Evolutionary conservation across 2,797 vertebrate species (phyloP).

Genomic region (Garrulus glandarius): DNA sequence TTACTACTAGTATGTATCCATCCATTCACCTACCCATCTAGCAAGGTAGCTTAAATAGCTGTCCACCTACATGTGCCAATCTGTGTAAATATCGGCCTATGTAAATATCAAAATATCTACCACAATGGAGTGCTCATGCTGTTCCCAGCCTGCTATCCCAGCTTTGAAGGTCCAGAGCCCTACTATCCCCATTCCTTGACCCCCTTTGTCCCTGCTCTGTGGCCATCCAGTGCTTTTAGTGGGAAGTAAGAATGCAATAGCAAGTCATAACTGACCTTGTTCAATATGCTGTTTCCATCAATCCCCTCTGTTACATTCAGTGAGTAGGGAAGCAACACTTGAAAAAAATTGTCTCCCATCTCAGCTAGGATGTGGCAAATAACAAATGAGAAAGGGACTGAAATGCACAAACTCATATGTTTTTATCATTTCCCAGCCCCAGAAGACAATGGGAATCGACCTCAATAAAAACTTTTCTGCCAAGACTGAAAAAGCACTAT

Average conservation of each 20-base stretch:
- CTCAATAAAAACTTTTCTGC: background rate
- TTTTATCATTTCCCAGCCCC: background rate
- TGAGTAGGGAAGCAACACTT: background rate
- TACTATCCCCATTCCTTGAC: background rate
- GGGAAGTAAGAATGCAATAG: background rate
- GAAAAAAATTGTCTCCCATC: background rate
- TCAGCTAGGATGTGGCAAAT: background rate
- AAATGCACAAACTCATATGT: background rate
- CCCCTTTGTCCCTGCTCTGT: fast-evolving
- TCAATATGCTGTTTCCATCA: background rate
- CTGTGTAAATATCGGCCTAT: background rate
- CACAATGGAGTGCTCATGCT: background rate
- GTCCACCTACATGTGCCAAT: fast-evolving
- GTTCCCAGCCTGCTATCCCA: background rate
- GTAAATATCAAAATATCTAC: background rate
- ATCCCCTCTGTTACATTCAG: background rate
- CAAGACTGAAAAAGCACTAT: background rate
- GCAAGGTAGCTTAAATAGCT: background rate
- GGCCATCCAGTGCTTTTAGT: background rate
- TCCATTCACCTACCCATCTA: background rate
- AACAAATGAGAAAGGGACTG: background rate
- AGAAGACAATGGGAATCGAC: background rate
- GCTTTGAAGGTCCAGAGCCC: background rate
- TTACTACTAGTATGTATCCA: background rate
- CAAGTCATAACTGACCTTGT: background rate